A percentile compares a stretch with the other conserved stretches of the same genome.
These are phyloP conservation scores for Poeciliopsis turneri DNA, from an alignment of 2,797 vertebrate genomes.

Conservation along the genomic window DNA sequence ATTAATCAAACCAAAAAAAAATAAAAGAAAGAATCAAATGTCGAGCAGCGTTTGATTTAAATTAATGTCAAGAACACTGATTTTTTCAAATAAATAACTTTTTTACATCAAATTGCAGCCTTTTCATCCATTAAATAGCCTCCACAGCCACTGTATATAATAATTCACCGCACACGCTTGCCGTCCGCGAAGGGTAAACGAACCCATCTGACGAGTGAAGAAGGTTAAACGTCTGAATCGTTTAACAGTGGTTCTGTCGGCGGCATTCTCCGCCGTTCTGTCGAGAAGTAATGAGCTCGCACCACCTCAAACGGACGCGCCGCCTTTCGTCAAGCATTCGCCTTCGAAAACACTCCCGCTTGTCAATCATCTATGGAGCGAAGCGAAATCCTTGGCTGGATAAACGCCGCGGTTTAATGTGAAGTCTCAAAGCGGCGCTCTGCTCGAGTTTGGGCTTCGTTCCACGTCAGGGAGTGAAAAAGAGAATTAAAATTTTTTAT, in stretches of 20 bases:
- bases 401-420: constrained; percentile 36
- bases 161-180: constrained; percentile 13
- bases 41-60: neutral
- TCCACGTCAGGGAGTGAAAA: constrained; percentile 18
- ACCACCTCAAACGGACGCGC: neutral
- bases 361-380: constrained; percentile 44
- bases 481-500: neutral
- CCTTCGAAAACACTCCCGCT: constrained; percentile 8
- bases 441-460: constrained; percentile 48
- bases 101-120: neutral
- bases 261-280: constrained; percentile 17
- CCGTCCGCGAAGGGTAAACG: constrained; percentile 40
- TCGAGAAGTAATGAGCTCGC: constrained; percentile 24
- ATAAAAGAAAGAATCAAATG: neutral
- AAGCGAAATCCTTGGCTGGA: constrained; percentile 19
- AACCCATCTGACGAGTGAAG: constrained; percentile 31
- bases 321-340: constrained; percentile 21
- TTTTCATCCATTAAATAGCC: neutral
- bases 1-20: neutral
- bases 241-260: constrained; percentile 31
- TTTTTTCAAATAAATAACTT: neutral
- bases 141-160: constrained; percentile 4
- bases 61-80: neutral
- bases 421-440: constrained; percentile 14
- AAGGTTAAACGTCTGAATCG: constrained; percentile 40